Evolutionary conservation across 2,888 invertebrate species (phyloP).

Genomic region (Ctena decussata): DNA sequence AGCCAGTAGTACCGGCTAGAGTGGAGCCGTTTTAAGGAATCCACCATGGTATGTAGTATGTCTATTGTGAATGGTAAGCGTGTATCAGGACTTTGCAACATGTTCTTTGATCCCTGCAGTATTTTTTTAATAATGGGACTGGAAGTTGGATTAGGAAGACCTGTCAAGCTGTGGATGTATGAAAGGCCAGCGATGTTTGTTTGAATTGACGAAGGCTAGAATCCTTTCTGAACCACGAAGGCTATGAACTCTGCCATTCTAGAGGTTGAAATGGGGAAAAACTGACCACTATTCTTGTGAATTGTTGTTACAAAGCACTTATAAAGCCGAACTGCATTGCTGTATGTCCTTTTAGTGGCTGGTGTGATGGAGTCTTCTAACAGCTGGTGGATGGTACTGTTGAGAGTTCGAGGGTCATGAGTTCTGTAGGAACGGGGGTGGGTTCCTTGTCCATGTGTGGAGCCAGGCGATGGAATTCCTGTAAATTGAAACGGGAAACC

Average conservation of each 20-base stretch:
- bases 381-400: not conserved
- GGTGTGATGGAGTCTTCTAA: not conserved
- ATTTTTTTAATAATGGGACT: not conserved
- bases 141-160: not conserved
- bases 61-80: no score
- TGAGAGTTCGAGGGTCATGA: not conserved
- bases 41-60: no score
- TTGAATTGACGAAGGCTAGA: not conserved
- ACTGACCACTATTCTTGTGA: not conserved
- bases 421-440: not conserved
- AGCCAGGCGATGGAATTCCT: not conserved
- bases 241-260: not conserved
- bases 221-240: not conserved
- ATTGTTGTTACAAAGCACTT: not conserved
- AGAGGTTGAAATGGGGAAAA: not conserved
- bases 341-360: not conserved
- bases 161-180: not conserved
- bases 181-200: not conserved
- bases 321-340: not conserved
- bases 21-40: no score
- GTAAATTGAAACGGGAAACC: slow-evolving; percentile 15
- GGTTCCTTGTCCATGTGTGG: not conserved
- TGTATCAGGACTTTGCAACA: no score
- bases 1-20: no score
- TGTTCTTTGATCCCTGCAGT: not conserved